Percentiles rank a stretch among this genome's conserved stretches.
These are phyloP conservation scores for Drosophila parabipectinata DNA, from an alignment of 1,140 invertebrate genomes.

Conservation along the genomic window DNA sequence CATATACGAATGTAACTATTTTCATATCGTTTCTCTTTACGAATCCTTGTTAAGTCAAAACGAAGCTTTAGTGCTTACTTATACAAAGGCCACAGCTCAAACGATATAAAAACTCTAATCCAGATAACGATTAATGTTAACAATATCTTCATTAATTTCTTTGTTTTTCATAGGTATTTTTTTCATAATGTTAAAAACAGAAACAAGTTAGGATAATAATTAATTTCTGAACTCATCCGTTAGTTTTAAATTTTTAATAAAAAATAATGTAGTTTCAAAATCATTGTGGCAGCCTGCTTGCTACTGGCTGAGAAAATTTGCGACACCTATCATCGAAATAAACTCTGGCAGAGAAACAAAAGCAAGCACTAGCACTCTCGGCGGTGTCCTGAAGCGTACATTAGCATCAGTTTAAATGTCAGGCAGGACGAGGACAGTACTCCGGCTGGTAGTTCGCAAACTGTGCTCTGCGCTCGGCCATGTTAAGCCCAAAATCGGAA, in stretches of 20 bases:
- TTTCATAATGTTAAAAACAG: background rate
- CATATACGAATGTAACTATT: too few species aligned
- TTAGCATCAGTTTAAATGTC: conserved; percentile 72
- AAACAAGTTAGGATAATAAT: background rate
- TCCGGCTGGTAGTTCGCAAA: conserved; percentile 35
- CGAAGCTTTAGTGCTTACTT: background rate
- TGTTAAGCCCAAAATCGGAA: conserved; percentile 75
- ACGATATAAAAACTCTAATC: background rate
- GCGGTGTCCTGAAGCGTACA: conserved; percentile 57
- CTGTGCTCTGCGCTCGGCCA: conserved; percentile 52
- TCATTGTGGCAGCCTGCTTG: background rate
- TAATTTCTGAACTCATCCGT: background rate
- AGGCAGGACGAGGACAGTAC: conserved; percentile 47
- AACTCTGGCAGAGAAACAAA: conserved; percentile 48
- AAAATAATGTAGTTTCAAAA: conserved; percentile 3
- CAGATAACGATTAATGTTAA: too few species aligned
- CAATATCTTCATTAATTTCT: too few species aligned
- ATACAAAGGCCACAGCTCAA: background rate
- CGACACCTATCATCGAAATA: conserved; percentile 16
- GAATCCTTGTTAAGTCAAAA: background rate
- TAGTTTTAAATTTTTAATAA: background rate
- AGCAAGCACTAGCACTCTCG: conserved; percentile 32
- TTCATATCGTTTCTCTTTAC: too few species aligned
- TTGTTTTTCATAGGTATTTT: too few species aligned
- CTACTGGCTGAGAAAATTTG: conserved; percentile 11